Evolutionary conservation across 2,797 vertebrate species (phyloP).

Genomic region (Euthynnus affinis): DNA sequence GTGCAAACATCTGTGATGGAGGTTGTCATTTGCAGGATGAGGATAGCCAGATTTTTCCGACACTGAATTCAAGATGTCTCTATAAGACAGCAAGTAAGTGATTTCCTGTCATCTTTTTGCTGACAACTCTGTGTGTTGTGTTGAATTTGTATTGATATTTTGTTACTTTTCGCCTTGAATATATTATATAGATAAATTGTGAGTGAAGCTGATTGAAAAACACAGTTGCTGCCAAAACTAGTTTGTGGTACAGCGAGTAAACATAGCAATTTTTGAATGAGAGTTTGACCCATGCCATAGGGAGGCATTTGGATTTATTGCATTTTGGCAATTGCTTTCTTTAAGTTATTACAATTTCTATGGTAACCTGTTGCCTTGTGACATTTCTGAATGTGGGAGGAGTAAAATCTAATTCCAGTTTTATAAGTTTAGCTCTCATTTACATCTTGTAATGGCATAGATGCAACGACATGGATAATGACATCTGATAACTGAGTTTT

Average conservation of each 20-base stretch:
- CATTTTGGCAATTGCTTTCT: no score
- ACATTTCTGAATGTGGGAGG: not conserved
- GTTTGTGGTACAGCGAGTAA: not conserved
- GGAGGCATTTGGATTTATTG: not conserved
- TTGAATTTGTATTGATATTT: not conserved
- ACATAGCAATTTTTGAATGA: no score
- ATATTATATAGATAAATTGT: not conserved
- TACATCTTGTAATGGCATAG: not conserved
- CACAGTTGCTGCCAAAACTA: not conserved
- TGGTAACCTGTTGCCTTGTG: not conserved
- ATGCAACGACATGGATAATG: not conserved
- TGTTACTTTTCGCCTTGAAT: not conserved
- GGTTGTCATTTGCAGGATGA: constrained; percentile 11
- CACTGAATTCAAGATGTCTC: constrained; percentile 5
- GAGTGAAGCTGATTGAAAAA: constrained; percentile 2
- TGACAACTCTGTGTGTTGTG: not conserved
- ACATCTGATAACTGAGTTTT: constrained; percentile 27
- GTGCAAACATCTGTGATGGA: constrained; percentile 40
- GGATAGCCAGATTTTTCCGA: not conserved
- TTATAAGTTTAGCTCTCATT: constrained; percentile 1
- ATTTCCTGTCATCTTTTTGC: not conserved
- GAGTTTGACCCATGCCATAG: not conserved
- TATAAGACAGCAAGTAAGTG: not conserved
- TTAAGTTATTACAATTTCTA: not conserved
- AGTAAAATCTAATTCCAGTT: constrained; percentile 13